Base-by-base conservation (phyloP, 2,888 invertebrate species). In the Teinopalpus imperialis region DNA sequence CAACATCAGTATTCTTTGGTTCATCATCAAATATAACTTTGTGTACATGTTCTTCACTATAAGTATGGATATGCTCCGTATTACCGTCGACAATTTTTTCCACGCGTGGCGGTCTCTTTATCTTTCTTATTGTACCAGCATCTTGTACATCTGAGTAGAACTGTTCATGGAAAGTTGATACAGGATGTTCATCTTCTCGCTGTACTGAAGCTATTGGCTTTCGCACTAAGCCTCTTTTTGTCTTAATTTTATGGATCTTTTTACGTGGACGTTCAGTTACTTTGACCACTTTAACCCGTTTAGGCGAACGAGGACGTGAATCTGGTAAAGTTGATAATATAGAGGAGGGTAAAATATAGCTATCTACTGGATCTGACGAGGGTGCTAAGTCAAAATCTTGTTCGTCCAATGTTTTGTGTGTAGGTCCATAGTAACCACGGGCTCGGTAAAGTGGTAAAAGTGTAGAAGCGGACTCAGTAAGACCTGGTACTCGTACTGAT, bases 21-120 rank as follows among this genome's bases (percentile, higher is more conserved):
- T 63, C 70, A 10, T 81, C 75, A 49, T 80, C 76, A 49, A 69
- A 87, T 1, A 86, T 64, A 43, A 88, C 59, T 56, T 89, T 89
- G 52, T 89, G 89, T 43, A 89, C 79, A 37, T 89, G 89, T 55
- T 89, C 89, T 57, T 89, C 89, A 51, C 81, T 89, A 50, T 87
- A 89, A 0, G 88, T 88, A 55, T 89, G 89, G 51, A 89, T 86
- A 50, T 89, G 89, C 66, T 89, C 89, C 51, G 83, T 87, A 59
- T 89, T 81, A 47, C 89, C 89, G 48, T 89, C 89, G 52, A 89
- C 74, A 53, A 87, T 88, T 73, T 89, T 89, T 68, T 89, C 89
- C 31, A 89, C 76, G 56, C 89, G 74, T 61, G 80, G 87, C 36
- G 89, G 89, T 66, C 82, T 88, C 52, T 65, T 83, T 6, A 83